Conservation (phyloP, 2,888 invertebrate species). For the Epistrophe grossulariae region DNA sequence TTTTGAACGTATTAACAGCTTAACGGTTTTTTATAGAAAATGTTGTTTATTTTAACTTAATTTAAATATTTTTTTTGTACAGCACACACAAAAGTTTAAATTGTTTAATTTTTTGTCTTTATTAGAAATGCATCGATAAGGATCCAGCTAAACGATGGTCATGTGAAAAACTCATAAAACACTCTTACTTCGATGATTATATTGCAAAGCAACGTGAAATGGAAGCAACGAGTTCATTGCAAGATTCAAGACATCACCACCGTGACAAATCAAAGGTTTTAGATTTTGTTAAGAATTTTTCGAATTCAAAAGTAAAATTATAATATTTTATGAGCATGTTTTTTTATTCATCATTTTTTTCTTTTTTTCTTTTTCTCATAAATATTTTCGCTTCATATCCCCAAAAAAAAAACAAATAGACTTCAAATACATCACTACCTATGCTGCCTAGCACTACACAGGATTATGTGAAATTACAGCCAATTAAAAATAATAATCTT, state of each 20-base stretch:
- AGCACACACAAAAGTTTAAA: no score
- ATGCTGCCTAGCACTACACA: slow-evolving; percentile 82
- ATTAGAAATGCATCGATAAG: slow-evolving; percentile 96
- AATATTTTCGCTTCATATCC: background rate
- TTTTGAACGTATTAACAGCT: no score
- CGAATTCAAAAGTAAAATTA: slow-evolving; percentile 69
- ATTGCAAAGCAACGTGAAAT: slow-evolving; percentile 91
- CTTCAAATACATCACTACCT: slow-evolving; percentile 84
- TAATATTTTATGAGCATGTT: slow-evolving; percentile 31
- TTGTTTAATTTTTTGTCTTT: slow-evolving; percentile 4
- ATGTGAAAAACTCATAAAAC: slow-evolving; percentile 94
- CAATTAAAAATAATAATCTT: slow-evolving; percentile 81
- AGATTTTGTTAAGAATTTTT: slow-evolving; percentile 74
- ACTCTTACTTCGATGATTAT: slow-evolving; percentile 96
- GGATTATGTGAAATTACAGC: slow-evolving; percentile 81
- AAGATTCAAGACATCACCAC: slow-evolving; percentile 84
- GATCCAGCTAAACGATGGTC: slow-evolving; percentile 96
- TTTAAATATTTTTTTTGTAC: no score
- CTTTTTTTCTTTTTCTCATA: background rate
- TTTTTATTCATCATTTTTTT: slow-evolving; percentile 31
- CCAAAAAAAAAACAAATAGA: slow-evolving; percentile 76
- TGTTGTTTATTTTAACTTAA: no score
- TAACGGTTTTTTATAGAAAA: no score
- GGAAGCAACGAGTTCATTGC: slow-evolving; percentile 82
- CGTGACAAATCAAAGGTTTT: slow-evolving; percentile 87